Evolutionary conservation across 1,140 invertebrate species (phyloP), one percentile per base, ranked within the genome.

Genomic region (Euwallacea similis): DNA sequence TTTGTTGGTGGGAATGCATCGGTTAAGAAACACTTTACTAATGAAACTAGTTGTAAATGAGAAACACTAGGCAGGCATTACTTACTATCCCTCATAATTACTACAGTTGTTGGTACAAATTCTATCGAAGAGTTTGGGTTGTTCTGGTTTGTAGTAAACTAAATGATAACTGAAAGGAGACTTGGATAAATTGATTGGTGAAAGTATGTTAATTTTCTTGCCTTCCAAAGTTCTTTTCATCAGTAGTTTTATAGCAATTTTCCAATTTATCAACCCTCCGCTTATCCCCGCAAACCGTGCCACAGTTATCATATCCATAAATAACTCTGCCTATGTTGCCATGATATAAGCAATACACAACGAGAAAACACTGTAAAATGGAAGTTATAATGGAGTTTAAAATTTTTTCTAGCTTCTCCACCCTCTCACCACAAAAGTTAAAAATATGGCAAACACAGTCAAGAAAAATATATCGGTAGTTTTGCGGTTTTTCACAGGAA

Each of bases 251-350:
- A 70, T 83, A 84, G 68, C 85, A 83, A 7, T 66, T 42, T 56
- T 60, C 47, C 16, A 72, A 56, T 11, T 56, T 55, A 65, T 69
- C 66, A 42, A 13, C 43, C 15, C 16, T 33, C 15, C 84, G 33
- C 82, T 73, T 55, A 81, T 82, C 15, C 7, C 89, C 88, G 76
- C 90, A 92, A 58, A 90, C 81, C 76, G 90, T 88, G 3, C 86
- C 89, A 77, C 87, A 90, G 74, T 88, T 86, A 75, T 91, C 89
- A 71, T 87, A 88, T 8, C 90, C 90, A 78, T 89, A 85, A 44
- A 90, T 78, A 10, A 91, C 79, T 16, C 89, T 81, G 71, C 84
- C 82, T 46, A 88, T 82, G 73, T 90, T 85, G 6, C 86, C 86
- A 72, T 88, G 81, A 50, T 79, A 80, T n/a, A 83, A 79, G 58